phyloP scores from a whole-genome alignment of 2,888 invertebrate species.

The Emmelina monodactyla region DNA sequence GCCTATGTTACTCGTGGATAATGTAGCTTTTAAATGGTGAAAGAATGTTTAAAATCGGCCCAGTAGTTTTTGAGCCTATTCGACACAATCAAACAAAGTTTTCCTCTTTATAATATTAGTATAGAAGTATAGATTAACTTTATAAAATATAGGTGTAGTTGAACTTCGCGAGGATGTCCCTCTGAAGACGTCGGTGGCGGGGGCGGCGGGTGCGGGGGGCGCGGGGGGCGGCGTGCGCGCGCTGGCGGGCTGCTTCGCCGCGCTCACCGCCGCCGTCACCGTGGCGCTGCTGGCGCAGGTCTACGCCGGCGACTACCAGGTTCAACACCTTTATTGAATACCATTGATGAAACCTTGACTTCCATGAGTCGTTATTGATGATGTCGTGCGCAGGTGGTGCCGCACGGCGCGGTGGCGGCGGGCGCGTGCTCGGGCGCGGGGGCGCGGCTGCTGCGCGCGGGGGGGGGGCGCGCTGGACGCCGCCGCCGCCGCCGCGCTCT shows the following conservation, averaged over 20 bases:
- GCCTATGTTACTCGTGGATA: no score
- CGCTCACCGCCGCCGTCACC: constrained; percentile 72
- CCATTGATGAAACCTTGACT: no score
- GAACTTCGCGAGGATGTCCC: constrained; percentile 68
- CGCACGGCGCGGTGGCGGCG: constrained; percentile 78
- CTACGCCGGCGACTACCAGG: constrained; percentile 77
- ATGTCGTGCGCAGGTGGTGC: constrained; percentile 62
- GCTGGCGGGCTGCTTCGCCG: constrained; percentile 71
- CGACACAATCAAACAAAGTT: no score
- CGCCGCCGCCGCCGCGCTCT: constrained; percentile 75
- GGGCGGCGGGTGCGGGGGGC: constrained; percentile 24
- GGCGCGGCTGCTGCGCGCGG: constrained; percentile 69
- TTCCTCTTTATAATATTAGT: no score
- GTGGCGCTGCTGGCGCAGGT: constrained; percentile 77
- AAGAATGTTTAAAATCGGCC: no score
- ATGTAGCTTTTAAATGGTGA: no score
- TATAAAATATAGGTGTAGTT: constrained; percentile 42
- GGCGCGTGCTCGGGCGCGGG: constrained; percentile 75
- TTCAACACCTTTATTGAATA: no score
- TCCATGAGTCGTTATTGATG: no score
- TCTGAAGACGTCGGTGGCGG: constrained; percentile 39
- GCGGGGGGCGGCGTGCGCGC: constrained; percentile 67
- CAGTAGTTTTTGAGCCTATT: no score
- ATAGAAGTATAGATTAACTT: no score
- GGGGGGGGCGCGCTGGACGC: constrained; percentile 83